Percentiles rank a stretch among this genome's conserved stretches.
Conservation (phyloP, 2,797 vertebrate species). For the Mycteria americana region DNA sequence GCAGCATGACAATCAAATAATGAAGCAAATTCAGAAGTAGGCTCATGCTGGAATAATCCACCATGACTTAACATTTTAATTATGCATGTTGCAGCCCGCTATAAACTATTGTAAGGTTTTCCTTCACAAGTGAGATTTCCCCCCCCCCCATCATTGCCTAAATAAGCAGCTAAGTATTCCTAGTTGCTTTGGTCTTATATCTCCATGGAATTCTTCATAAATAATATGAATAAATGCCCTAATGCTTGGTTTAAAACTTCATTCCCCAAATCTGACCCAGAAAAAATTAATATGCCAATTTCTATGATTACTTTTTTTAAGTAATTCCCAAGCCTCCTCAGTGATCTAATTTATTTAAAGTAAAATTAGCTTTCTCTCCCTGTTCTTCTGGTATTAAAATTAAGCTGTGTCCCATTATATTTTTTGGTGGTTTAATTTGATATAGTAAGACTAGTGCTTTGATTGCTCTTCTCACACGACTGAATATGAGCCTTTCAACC, state of each 20-base stretch:
- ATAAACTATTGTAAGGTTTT: background rate
- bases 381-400: conserved; percentile 13
- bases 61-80: background rate
- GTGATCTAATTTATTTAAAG: conserved; percentile 45
- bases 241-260: conserved; percentile 1
- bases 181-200: background rate
- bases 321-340: conserved; percentile 38
- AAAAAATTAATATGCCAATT: conserved; percentile 42
- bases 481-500: background rate
- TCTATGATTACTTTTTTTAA: conserved; percentile 22
- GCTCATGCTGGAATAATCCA: conserved; percentile 11
- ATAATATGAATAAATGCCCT: background rate
- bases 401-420: background rate
- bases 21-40: conserved; percentile 26
- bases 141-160: background rate
- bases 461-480: background rate
- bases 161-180: background rate
- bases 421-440: background rate
- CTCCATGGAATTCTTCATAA: background rate
- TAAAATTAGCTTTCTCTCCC: conserved; percentile 45
- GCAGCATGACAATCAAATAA: conserved; percentile 24
- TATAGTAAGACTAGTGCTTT: background rate
- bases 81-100: background rate
- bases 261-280: conserved; percentile 41
- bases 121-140: background rate